phyloP scores from a whole-genome alignment of 2,113 vertebrate genomes.

The Formicarius rufipectus region DNA sequence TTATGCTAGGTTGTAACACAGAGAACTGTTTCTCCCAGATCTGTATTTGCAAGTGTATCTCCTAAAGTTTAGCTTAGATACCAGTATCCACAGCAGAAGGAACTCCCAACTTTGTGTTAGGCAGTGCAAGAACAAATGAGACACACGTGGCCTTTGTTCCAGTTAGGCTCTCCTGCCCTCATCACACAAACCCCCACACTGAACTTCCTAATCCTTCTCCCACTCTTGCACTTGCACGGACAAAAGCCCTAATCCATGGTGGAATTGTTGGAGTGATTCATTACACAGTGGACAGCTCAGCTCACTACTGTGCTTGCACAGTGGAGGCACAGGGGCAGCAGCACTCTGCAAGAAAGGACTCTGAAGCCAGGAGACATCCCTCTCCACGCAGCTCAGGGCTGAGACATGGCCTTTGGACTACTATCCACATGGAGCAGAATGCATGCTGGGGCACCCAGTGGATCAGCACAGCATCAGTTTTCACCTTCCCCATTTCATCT shows the following conservation, averaged over 20 bases:
- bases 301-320: neutral
- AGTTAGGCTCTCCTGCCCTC: neutral
- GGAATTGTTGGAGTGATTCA: neutral
- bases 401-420: neutral
- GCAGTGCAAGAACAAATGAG: neutral
- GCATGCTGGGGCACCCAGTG: neutral
- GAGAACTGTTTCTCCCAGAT: neutral
- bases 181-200: neutral
- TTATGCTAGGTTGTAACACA: neutral
- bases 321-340: neutral
- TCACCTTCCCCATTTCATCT: neutral
- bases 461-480: neutral
- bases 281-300: neutral
- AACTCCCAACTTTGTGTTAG: neutral
- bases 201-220: neutral
- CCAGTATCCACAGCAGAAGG: neutral
- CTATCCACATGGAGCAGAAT: neutral
- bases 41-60: neutral
- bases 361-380: neutral
- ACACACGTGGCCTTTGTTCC: accelerated
- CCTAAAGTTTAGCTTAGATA: neutral
- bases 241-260: neutral
- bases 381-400: neutral
- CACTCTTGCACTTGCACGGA: accelerated
- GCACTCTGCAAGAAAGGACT: neutral